These are phyloP conservation scores for Yponomeuta sedellus DNA, from an alignment of 2,888 invertebrate species.

Conservation along the genomic window DNA sequence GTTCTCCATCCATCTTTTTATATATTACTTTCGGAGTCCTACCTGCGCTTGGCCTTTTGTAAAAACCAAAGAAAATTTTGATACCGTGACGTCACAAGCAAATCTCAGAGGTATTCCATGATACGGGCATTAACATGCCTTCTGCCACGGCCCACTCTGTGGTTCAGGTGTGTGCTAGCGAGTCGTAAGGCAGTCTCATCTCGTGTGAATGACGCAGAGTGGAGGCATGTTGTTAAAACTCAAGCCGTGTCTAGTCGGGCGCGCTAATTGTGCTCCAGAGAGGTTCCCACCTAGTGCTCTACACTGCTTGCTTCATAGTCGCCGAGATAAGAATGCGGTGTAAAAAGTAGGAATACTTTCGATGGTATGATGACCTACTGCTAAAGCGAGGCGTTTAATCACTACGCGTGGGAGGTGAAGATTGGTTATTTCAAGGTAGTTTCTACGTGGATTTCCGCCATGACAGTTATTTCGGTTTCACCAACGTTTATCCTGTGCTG, in stretches of 20 bases:
- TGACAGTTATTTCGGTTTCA: no score
- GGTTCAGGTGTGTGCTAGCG: not conserved
- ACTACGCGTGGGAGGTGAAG: no score
- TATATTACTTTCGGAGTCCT: no score
- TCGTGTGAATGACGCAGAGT: constrained; percentile 10
- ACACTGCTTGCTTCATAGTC: constrained; percentile 49
- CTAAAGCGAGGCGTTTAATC: no score
- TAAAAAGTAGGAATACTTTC: not conserved
- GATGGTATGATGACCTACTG: no score
- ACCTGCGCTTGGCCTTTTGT: not conserved
- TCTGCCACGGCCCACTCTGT: not conserved
- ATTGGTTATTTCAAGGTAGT: no score
- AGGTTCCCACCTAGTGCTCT: constrained; percentile 43
- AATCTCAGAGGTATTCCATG: not conserved
- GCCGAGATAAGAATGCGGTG: not conserved
- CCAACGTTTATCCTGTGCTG: no score
- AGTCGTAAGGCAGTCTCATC: not conserved
- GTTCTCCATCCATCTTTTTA: no score
- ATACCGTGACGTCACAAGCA: no score
- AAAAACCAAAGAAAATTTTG: no score
- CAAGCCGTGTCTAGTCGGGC: constrained; percentile 70
- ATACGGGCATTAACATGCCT: not conserved
- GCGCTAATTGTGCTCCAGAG: constrained; percentile 67
- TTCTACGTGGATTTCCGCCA: no score
- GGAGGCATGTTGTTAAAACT: constrained; percentile 69